Evolutionary conservation across 2,113 vertebrate species (phyloP).

Genomic region (Machaerirhynchus nigripectus): DNA sequence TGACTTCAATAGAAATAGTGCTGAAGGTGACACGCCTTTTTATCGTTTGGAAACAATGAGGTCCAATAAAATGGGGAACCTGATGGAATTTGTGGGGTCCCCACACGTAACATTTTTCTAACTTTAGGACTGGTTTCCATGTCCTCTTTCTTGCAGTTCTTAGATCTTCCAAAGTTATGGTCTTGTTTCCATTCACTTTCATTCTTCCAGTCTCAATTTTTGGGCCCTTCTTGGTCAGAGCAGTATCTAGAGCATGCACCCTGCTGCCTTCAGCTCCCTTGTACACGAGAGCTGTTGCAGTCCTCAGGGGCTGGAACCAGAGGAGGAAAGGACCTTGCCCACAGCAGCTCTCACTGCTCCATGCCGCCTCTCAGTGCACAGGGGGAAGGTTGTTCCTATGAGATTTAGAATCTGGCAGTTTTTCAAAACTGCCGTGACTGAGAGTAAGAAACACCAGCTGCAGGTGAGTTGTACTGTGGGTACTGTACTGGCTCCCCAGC

Average conservation of each 20-base stretch:
- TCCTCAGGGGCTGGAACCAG: rapidly evolving
- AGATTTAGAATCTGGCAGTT: not conserved
- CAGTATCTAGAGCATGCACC: not conserved
- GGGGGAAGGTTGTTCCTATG: rapidly evolving
- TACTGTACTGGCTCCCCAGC: not conserved
- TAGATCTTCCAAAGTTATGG: not conserved
- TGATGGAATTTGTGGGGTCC: not conserved
- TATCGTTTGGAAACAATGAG: not conserved
- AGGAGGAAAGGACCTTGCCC: not conserved
- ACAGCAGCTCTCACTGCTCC: not conserved
- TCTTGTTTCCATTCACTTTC: not conserved
- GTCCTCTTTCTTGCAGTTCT: not conserved
- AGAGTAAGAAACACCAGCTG: not conserved
- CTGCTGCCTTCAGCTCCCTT: not conserved
- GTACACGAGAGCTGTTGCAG: not conserved
- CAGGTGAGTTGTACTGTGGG: not conserved
- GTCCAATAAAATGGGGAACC: not conserved
- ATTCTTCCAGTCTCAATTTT: not conserved
- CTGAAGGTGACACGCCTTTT: not conserved
- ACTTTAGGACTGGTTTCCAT: not conserved
- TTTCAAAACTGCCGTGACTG: not conserved
- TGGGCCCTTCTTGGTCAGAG: not conserved
- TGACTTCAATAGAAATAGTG: not conserved
- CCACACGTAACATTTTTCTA: not conserved
- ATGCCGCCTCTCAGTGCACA: rapidly evolving